Conservation (phyloP, 1,140 invertebrate genomes). For the Bombus superbus region DNA sequence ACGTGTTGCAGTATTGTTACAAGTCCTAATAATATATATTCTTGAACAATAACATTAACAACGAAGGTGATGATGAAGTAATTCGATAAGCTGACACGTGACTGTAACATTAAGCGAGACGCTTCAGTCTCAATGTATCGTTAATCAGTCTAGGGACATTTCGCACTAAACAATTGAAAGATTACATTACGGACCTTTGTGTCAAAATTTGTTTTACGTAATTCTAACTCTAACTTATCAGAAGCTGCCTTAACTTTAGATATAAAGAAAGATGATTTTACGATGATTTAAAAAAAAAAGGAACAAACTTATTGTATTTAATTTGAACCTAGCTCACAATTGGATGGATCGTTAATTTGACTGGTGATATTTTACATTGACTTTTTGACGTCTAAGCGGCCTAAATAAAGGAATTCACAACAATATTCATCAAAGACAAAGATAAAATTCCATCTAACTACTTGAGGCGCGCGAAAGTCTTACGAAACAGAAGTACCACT, state of each 20-base stretch:
- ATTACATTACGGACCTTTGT: no score
- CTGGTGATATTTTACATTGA: neutral
- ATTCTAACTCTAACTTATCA: no score
- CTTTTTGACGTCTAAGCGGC: neutral
- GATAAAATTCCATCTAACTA: neutral
- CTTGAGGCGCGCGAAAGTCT: neutral
- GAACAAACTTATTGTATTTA: no score
- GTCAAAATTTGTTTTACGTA: no score
- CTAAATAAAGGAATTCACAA: neutral
- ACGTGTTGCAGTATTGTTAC: conserved; percentile 15
- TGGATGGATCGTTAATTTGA: neutral
- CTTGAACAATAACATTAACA: neutral
- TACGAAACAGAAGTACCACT: neutral
- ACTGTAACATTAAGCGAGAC: neutral
- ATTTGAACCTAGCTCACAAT: no score
- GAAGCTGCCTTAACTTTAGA: no score
- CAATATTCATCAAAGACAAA: neutral
- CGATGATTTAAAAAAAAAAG: no score
- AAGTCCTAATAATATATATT: no score
- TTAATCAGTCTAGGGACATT: neutral
- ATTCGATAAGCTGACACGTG: no score
- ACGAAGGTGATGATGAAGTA: neutral
- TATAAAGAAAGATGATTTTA: no score
- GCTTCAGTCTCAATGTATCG: neutral
- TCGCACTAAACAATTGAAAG: neutral